phyloP scores from a whole-genome alignment of 2,797 vertebrate species.

The Natrix natrix region DNA sequence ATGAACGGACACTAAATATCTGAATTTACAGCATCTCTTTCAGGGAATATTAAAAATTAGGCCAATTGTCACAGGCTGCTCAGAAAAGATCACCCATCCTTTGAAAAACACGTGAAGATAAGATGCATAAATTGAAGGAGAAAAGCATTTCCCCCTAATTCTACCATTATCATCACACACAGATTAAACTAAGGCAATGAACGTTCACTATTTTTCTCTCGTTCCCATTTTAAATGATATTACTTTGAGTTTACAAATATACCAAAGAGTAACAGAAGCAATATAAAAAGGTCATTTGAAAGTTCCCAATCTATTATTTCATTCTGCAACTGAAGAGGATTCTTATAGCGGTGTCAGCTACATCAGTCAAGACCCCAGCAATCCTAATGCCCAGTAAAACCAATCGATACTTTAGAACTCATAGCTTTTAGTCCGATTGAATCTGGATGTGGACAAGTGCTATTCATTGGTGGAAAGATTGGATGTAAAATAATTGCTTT shows the following conservation, averaged over 20 bases:
- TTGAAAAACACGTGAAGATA: neutral
- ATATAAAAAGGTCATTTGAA: neutral
- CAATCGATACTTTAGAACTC: neutral
- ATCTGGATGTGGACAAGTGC: neutral
- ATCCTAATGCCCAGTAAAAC: neutral
- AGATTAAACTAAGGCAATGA: neutral
- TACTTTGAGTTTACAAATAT: neutral
- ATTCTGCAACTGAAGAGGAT: neutral
- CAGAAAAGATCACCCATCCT: neutral
- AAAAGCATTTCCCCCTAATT: neutral
- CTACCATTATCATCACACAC: neutral
- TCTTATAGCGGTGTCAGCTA: neutral
- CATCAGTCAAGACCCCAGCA: neutral
- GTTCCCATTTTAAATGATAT: neutral
- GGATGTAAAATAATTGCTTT: neutral
- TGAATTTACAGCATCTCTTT: neutral
- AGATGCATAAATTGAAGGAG: neutral
- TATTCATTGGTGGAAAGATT: neutral
- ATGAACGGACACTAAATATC: neutral
- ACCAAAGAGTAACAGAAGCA: neutral
- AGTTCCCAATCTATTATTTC: neutral
- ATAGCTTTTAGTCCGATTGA: neutral
- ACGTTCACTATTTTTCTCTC: neutral
- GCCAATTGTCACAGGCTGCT: neutral
- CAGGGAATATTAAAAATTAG: neutral